Conservation (phyloP, 2,888 invertebrate species). For the Andrena bicolor region DNA sequence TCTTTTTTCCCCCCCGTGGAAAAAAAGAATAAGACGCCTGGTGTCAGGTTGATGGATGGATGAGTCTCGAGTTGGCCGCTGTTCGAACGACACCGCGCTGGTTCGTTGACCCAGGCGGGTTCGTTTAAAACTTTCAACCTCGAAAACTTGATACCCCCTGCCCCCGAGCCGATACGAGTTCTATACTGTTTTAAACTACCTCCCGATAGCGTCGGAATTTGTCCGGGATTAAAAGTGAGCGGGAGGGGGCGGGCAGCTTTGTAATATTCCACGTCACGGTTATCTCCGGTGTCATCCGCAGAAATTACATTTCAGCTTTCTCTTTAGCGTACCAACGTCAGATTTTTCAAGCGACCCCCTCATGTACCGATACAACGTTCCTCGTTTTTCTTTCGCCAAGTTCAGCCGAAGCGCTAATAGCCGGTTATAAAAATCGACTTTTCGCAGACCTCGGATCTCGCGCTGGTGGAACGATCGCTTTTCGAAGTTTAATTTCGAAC, state of each 20-base stretch:
- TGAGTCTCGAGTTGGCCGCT: slow-evolving; percentile 39
- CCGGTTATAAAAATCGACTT: slow-evolving; percentile 16
- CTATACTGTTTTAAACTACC: slow-evolving; percentile 31
- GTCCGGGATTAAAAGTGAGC: slow-evolving; percentile 48
- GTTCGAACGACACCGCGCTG: slow-evolving; percentile 35
- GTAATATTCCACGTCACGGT: slow-evolving; percentile 44
- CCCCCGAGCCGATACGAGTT: slow-evolving; percentile 3
- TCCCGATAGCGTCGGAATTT: slow-evolving; percentile 45
- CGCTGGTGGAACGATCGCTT: background rate
- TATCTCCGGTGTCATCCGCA: slow-evolving; percentile 66
- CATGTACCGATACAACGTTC: slow-evolving; percentile 33
- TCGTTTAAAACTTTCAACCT: slow-evolving; percentile 46
- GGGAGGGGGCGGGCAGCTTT: slow-evolving; percentile 19
- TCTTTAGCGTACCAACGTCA: slow-evolving; percentile 34
- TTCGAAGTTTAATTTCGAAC: too few species aligned
- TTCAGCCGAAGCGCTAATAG: background rate
- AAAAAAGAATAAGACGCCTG: slow-evolving; percentile 34
- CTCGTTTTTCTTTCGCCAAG: slow-evolving; percentile 7
- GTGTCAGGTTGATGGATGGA: slow-evolving; percentile 69
- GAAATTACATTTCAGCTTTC: slow-evolving; percentile 61
- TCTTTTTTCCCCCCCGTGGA: background rate
- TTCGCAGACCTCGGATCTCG: background rate
- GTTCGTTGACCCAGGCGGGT: slow-evolving; percentile 59
- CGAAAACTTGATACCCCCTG: slow-evolving; percentile 9
- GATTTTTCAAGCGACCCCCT: slow-evolving; percentile 29